Conservation (phyloP, 2,888 invertebrate genomes). For the Norana najaformis region DNA sequence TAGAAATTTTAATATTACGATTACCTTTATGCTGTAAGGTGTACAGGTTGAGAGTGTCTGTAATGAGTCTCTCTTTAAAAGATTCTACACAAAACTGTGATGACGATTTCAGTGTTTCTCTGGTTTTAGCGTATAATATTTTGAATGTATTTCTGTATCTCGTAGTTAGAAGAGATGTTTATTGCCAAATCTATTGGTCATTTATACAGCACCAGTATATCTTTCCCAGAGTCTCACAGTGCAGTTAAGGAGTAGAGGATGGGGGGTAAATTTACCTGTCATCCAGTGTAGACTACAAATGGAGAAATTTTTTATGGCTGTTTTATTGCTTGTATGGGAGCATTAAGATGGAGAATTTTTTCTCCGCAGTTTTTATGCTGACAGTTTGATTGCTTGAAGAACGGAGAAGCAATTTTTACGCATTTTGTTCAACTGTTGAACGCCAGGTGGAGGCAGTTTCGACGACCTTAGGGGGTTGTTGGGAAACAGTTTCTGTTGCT, state of each 20-base stretch:
- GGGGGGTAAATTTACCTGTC: neutral
- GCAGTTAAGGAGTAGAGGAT: neutral
- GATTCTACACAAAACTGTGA: too few relatives aligned
- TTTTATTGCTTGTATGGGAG: neutral
- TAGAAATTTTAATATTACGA: too few relatives aligned
- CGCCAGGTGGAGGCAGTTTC: constrained; percentile 13
- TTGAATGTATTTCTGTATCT: too few relatives aligned
- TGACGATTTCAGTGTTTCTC: too few relatives aligned
- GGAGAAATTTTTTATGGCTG: neutral
- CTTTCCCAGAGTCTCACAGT: neutral
- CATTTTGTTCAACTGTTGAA: neutral
- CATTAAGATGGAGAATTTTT: neutral
- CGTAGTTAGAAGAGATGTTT: too few relatives aligned
- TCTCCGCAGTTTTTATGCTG: neutral
- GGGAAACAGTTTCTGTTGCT: neutral
- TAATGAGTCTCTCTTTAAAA: too few relatives aligned
- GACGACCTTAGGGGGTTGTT: neutral
- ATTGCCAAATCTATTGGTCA: too few relatives aligned
- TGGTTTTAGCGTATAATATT: too few relatives aligned
- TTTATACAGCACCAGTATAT: too few relatives aligned
- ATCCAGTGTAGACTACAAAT: neutral
- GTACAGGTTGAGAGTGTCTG: too few relatives aligned
- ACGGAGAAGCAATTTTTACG: neutral
- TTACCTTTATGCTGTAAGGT: too few relatives aligned
- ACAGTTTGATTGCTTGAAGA: neutral